A percentile compares a stretch with the other conserved stretches of the same genome.
Conservation (phyloP, 1,140 invertebrate species). For the Calliphora vicina region DNA sequence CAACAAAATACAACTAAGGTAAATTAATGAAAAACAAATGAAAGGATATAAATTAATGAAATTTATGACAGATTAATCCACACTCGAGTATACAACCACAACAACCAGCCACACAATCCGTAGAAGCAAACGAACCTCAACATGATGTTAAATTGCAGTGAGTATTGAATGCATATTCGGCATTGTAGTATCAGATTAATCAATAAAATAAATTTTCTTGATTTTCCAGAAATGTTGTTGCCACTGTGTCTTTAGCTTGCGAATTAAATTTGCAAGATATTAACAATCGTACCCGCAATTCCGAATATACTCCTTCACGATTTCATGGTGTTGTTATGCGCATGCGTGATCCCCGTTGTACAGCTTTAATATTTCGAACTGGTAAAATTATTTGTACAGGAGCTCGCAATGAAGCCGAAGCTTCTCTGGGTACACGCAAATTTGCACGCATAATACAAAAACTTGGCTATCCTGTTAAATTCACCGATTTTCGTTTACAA, state of each 20-base stretch:
- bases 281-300: constrained; percentile 95
- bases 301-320: constrained; percentile 97
- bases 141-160: constrained; percentile 63
- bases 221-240: constrained; percentile 88
- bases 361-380: constrained; percentile 96
- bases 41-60: not conserved
- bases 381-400: constrained; percentile 99
- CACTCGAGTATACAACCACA: constrained; percentile 54
- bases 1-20: not conserved
- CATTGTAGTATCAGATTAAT: too few species aligned
- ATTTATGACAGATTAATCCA: constrained; percentile 45
- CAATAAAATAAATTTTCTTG: not conserved
- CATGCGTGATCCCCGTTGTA: constrained; percentile 94
- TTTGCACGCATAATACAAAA: constrained; percentile 99
- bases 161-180: constrained; percentile 64
- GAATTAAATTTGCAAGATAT: constrained; percentile 89
- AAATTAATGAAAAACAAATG: not conserved
- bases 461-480: constrained; percentile 95
- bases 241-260: constrained; percentile 91
- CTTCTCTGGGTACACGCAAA: constrained; percentile 92
- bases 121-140: constrained; percentile 59
- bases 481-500: constrained; percentile 97
- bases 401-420: constrained; percentile 94
- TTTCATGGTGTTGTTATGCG: constrained; percentile 99
- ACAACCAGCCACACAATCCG: constrained; percentile 41